Base-by-base conservation (phyloP, 2,797 vertebrate species). In the Coilia nasus region DNA sequence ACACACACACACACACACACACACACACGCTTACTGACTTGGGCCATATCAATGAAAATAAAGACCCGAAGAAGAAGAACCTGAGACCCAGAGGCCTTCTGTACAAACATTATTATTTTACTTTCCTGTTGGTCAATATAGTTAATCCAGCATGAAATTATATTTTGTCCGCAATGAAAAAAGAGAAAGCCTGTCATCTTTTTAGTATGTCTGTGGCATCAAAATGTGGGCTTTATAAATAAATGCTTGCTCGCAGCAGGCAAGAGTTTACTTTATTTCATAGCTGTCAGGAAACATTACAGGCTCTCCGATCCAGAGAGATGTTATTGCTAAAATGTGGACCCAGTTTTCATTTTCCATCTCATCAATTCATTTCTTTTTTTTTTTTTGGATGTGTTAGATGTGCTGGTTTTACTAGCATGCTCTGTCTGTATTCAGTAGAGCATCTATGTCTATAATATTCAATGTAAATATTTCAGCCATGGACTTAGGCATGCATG, bases 111-210 rank as follows among this genome's bases (percentile, higher is more conserved):
- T 90, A 91, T 78, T 78, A 54, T 86, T 91, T 86, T 91, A 87
- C 86, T 85, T 90, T 90, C 90, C 89, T 90, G 89, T 90, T 91
- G 93, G 94, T 96, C 94, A 95, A 95, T 94, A 93, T 87, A 90
- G 88, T 93, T 95, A 94, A 95, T 94, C 93, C 94, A 91, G 93
- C 94, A 94, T 94, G 94, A 95, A 95, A 95, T 95, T 94, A 93
- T 94, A 92, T 93, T 95, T 94, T 93, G 92, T 93, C 92, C 81
- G 88, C 91, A 88, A 91, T 92, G 90, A 89, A 90, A 91, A 90
- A 91, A 46, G 81, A 90, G 89, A 89, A 84, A 46, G 86, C 92
- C 91, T 94, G 93, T 94, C 93, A 92, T 93, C 87, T 86, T 86
- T 93, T 94, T 87, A 89, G 88, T 93, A 94, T 92, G 90, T 93